Conservation (phyloP, 2,113 vertebrate species). For the Delphinapterus leucas region DNA sequence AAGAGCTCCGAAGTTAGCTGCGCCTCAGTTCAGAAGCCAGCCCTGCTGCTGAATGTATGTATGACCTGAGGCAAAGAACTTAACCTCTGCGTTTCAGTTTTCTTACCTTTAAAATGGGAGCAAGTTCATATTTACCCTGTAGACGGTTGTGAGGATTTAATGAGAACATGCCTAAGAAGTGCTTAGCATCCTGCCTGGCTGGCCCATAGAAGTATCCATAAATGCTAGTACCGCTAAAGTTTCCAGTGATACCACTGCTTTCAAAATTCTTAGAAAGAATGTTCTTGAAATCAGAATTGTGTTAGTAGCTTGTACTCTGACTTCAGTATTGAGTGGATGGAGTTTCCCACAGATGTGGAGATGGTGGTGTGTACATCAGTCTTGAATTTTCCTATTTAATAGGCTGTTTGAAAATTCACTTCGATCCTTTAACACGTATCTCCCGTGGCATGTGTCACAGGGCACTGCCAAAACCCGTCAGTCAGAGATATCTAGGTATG, state of each 20-base stretch:
- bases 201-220: neutral
- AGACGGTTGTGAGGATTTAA: neutral
- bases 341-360: neutral
- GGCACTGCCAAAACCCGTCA: neutral
- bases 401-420: constrained; percentile 25
- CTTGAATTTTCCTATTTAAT: constrained; percentile 29
- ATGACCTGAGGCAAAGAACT: neutral
- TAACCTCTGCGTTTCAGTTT: neutral
- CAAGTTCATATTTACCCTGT: neutral
- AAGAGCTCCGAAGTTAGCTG: neutral
- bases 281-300: neutral
- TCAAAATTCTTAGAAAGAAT: neutral
- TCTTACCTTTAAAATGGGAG: neutral
- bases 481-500: neutral
- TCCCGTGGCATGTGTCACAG: neutral
- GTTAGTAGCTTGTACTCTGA: neutral
- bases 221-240: neutral
- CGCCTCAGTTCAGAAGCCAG: neutral
- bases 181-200: neutral
- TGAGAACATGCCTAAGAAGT: neutral
- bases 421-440: neutral
- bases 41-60: neutral
- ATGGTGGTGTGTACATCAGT: neutral
- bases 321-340: neutral
- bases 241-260: neutral